Conservation (phyloP, 2,888 invertebrate genomes). For the Torymus tubicola region DNA sequence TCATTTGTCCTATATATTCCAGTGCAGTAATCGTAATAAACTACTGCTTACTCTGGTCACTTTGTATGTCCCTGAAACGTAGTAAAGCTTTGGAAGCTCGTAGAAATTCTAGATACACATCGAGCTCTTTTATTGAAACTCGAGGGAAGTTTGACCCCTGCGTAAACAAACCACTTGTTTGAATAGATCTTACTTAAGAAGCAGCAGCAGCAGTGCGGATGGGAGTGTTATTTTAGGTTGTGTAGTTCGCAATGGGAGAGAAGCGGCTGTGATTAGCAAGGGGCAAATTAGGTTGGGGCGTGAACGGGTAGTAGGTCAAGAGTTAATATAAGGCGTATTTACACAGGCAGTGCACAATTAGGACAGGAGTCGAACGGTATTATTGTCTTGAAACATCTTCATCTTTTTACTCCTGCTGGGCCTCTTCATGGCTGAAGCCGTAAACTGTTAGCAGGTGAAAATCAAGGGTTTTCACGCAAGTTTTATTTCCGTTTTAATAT, state of each 20-base stretch:
- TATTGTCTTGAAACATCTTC: too few relatives aligned
- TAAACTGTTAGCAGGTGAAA: too few relatives aligned
- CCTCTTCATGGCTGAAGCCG: too few relatives aligned
- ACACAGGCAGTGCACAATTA: slow-evolving; percentile 22
- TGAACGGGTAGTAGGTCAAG: slow-evolving; percentile 34
- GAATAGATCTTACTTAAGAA: slow-evolving; percentile 32
- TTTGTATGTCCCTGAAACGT: too few relatives aligned
- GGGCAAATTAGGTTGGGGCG: slow-evolving; percentile 43
- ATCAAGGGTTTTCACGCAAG: neutral
- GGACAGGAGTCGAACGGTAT: neutral
- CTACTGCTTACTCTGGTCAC: too few relatives aligned
- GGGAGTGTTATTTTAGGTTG: slow-evolving; percentile 38
- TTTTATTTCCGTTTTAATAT: slow-evolving; percentile 19
- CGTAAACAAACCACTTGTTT: slow-evolving; percentile 49
- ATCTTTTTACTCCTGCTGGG: too few relatives aligned
- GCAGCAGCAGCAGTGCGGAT: neutral
- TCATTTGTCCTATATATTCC: too few relatives aligned
- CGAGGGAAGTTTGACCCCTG: slow-evolving; percentile 11
- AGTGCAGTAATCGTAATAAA: too few relatives aligned
- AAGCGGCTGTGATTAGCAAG: slow-evolving; percentile 38
- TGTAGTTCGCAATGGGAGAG: slow-evolving; percentile 1
- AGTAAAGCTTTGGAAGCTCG: too few relatives aligned
- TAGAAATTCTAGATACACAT: too few relatives aligned
- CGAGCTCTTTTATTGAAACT: slow-evolving; percentile 11
- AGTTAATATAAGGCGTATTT: slow-evolving; percentile 45